Evolutionary conservation across 2,113 vertebrate species (phyloP).

Genomic region (Nycticebus coucang): DNA sequence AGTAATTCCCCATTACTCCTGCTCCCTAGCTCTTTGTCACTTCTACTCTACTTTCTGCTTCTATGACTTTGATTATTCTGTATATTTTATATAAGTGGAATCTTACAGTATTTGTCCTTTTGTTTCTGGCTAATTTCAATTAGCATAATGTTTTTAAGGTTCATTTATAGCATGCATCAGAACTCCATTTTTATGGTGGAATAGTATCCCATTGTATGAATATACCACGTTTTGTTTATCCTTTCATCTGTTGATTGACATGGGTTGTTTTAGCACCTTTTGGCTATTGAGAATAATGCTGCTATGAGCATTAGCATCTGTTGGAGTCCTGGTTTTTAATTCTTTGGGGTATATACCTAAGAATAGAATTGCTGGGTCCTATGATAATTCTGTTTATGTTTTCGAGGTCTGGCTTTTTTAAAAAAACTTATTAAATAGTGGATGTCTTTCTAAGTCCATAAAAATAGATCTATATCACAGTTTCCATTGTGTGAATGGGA

Average conservation of each 20-base stretch:
- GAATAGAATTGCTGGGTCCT: background rate
- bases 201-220: background rate
- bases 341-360: background rate
- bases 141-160: background rate
- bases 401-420: background rate
- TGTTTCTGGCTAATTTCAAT: background rate
- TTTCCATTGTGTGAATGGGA: background rate
- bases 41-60: background rate
- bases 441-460: background rate
- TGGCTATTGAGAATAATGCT: background rate
- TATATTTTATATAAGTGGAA: background rate
- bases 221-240: background rate
- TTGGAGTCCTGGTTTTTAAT: background rate
- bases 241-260: background rate
- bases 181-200: background rate
- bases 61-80: background rate
- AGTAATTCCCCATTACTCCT: background rate
- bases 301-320: background rate
- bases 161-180: background rate
- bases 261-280: background rate
- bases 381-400: background rate
- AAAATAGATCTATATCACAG: background rate
- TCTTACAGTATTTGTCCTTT: background rate
- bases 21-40: background rate
- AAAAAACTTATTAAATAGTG: background rate